Conservation (phyloP, 2,797 vertebrate species). For the Pipistrellus nathusii region DNA sequence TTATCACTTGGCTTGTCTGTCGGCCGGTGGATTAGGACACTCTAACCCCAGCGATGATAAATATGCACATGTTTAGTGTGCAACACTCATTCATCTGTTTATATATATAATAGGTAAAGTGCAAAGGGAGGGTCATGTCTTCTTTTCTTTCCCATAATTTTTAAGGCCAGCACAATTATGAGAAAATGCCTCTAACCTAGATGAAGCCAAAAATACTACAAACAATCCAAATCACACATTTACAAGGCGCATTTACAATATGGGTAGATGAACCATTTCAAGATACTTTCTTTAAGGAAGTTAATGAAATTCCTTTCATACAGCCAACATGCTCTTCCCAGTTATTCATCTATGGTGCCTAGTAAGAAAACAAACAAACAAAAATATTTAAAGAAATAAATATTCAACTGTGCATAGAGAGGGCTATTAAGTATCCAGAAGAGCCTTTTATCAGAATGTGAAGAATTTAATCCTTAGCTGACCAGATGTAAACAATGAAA, state of each 20-base stretch:
- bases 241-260: background rate
- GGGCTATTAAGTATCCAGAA: background rate
- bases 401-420: background rate
- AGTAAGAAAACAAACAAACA: background rate
- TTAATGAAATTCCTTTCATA: background rate
- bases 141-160: conserved; percentile 1
- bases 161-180: background rate
- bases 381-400: conserved; percentile 26
- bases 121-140: background rate
- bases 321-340: background rate
- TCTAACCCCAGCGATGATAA: background rate
- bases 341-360: background rate
- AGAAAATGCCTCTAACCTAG: conserved; percentile 24
- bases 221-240: background rate
- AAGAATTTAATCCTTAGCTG: conserved; percentile 35
- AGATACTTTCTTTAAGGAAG: background rate
- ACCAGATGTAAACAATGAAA: conserved; percentile 44
- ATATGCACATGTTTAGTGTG: background rate
- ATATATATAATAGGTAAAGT: background rate
- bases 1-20: background rate
- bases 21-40: background rate
- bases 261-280: background rate
- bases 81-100: background rate
- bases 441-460: background rate
- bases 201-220: background rate